Conservation (phyloP, 92 coral and sea anemone species). For the Pocillopora grandis region DNA sequence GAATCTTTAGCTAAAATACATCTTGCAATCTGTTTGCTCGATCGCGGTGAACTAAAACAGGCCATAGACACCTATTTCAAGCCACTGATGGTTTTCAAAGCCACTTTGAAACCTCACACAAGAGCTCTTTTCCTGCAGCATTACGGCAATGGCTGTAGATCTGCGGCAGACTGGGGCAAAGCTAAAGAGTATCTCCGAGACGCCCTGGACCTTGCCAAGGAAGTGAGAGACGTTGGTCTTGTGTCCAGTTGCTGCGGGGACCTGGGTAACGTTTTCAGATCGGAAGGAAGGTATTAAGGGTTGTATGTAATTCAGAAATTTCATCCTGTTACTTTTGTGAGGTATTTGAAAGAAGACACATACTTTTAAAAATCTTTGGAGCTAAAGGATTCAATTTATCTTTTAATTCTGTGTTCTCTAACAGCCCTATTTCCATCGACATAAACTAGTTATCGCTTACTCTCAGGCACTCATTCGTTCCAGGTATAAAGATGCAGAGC, state of each 20-base stretch:
- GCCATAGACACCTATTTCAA: constrained; percentile 47
- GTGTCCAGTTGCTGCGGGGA: constrained; percentile 70
- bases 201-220: constrained; percentile 52
- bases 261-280: constrained; percentile 70
- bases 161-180: constrained; percentile 73
- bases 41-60: constrained; percentile 60
- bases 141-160: constrained; percentile 64
- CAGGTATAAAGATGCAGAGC: constrained; percentile 62
- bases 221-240: constrained; percentile 41
- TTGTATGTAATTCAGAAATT: neutral
- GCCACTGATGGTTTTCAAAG: constrained; percentile 43
- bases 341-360: too few species aligned
- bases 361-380: too few species aligned
- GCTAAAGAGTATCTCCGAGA: constrained; percentile 59
- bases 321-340: too few species aligned
- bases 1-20: constrained; percentile 48
- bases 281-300: constrained; percentile 61
- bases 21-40: constrained; percentile 64
- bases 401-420: too few species aligned
- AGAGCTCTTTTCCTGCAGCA: constrained; percentile 51
- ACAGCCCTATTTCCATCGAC: too few species aligned
- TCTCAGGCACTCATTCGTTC: neutral
- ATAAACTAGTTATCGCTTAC: too few species aligned
- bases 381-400: too few species aligned
- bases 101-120: constrained; percentile 36